Base-by-base conservation (phyloP, 2,888 invertebrate genomes). In the Operophtera brumata region DNA sequence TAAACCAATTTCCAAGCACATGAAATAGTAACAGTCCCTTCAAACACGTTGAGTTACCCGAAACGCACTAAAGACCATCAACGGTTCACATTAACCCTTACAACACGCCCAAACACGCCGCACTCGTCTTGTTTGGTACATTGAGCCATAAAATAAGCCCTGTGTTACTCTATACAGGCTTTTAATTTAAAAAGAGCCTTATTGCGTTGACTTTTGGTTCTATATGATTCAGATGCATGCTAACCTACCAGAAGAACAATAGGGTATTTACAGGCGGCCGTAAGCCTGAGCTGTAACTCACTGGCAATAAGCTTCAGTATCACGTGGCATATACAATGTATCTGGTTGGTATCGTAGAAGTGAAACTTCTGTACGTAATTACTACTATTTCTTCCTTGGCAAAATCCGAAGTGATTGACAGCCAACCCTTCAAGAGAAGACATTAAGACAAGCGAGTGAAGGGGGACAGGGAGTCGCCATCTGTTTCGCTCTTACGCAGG, bases 401-500 rank as follows among this genome's bases (percentile, higher is more conserved):
- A 13, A 43, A 50, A 47, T 50, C 52, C 54, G 48, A 56, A 52
- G 55, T 62, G 62, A 62, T 62, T 57, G 61, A 59, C 64, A 62
- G 42, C 26, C 51, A 49, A 50, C 46, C 59, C 57, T 61, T 60
- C 47, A 36, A 50, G 52, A 39, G 34, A 44, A 39, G 40, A 55
- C 58, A 69, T 71, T 64, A 67, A 51, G 60, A 66, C 68, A 61
- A 41, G 52, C 45, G 52, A 43, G 45, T 32, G 64, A 64, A 57
- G 50, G 32, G 42, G 32, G 46, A 44, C 14, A 10, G 35, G 44
- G 36, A 13, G 46, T 41, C 25, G 13, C 28, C 36, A 40, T 37
- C 60, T 61, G 41, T 57, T 62, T 50, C 54, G 11, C 52, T 63
- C 59, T 12, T 41, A 54, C 65, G 25, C 37, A 41, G 37, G 46